Percentiles rank a stretch among this genome's conserved stretches.
These are phyloP conservation scores for Lepidurus arcticus DNA, from an alignment of 1,140 invertebrate species.

Conservation along the genomic window DNA sequence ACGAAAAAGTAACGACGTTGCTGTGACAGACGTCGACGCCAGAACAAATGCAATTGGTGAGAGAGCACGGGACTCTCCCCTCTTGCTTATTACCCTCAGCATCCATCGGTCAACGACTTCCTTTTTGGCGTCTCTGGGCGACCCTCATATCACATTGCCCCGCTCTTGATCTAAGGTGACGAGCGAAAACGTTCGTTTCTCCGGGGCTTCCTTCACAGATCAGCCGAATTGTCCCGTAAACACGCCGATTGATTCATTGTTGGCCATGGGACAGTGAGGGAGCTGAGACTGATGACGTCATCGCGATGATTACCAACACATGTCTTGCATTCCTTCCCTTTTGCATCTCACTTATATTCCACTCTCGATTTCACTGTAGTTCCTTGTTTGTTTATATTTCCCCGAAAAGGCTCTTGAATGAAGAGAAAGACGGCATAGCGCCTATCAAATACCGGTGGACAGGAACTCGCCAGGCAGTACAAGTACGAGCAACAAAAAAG, in stretches of 20 bases:
- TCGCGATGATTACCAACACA: too few relatives aligned
- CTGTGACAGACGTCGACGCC: constrained; percentile 20
- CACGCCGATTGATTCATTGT: background rate
- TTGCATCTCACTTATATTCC: too few relatives aligned
- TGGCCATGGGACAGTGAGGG: too few relatives aligned
- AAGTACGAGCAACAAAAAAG: too few relatives aligned
- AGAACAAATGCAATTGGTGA: constrained; percentile 11
- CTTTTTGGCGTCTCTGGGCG: constrained; percentile 20
- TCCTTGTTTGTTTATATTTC: too few relatives aligned
- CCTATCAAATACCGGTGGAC: too few relatives aligned
- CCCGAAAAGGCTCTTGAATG: too few relatives aligned
- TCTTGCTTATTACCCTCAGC: background rate
- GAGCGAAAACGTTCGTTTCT: background rate
- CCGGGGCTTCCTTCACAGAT: background rate
- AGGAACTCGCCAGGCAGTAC: too few relatives aligned
- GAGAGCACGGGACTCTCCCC: constrained; percentile 9
- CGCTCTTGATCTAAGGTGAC: constrained; percentile 10
- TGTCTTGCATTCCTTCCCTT: too few relatives aligned
- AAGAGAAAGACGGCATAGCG: too few relatives aligned
- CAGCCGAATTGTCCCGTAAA: background rate
- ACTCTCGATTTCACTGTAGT: too few relatives aligned
- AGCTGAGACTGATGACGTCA: too few relatives aligned
- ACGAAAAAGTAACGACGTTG: constrained; percentile 15
- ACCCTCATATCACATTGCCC: constrained; percentile 4
- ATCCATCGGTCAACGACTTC: constrained; percentile 1